A percentile compares a stretch with the other conserved stretches of the same genome.
Conservation (phyloP, 2,888 invertebrate species). For the Pristionchus japonicus region DNA sequence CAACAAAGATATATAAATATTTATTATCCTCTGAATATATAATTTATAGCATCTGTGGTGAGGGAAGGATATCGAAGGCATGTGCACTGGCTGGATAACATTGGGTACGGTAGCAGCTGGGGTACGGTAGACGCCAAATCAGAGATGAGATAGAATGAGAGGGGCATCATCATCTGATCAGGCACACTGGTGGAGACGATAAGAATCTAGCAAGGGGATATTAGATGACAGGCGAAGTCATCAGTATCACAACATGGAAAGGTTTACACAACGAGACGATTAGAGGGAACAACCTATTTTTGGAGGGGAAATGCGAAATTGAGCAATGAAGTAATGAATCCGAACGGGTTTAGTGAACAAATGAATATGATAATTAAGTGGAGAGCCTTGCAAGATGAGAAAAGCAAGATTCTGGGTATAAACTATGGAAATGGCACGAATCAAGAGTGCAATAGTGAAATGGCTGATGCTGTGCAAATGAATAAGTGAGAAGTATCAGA, state of each 20-base stretch:
- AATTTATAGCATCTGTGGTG: slow-evolving; percentile 34
- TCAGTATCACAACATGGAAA: neutral
- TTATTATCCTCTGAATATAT: slow-evolving; percentile 25
- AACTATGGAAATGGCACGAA: slow-evolving; percentile 40
- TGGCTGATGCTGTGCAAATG: slow-evolving; percentile 27
- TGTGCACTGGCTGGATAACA: slow-evolving; percentile 6
- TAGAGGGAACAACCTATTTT: neutral
- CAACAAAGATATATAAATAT: neutral
- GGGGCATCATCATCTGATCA: neutral
- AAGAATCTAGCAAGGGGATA: neutral
- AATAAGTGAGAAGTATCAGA: neutral
- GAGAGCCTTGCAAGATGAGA: slow-evolving; percentile 24
- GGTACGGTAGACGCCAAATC: neutral
- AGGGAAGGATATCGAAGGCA: neutral
- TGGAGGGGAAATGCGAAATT: slow-evolving; percentile 26
- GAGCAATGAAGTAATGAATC: slow-evolving; percentile 52
- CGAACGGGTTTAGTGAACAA: slow-evolving; percentile 47
- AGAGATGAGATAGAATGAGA: neutral
- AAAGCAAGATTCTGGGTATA: neutral
- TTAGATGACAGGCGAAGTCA: neutral
- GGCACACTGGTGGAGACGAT: neutral
- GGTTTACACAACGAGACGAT: neutral
- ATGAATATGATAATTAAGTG: slow-evolving; percentile 13
- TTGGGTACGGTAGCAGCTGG: neutral
- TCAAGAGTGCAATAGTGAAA: slow-evolving; percentile 4